These are phyloP conservation scores for Bos taurus DNA, from an alignment of 2,113 vertebrate species.

Conservation along the genomic window ARS-UCD2.0 NC_037351.1:24939001-24939500, in stretches of 20 bases:
- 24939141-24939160: background rate
- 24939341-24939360: accelerated
- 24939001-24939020: background rate
- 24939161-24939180: background rate
- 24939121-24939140: background rate
- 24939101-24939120: background rate
- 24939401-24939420: background rate
- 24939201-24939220: background rate
- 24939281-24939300: background rate
- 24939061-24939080: background rate
- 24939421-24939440: background rate
- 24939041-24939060: background rate
- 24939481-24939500: background rate
- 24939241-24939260: background rate
- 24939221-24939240: background rate
- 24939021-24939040: accelerated
- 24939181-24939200: background rate
- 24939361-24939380: accelerated
- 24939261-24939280: background rate
- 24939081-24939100: background rate
- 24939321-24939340: background rate
- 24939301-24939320: background rate
- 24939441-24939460: background rate
- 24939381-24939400: background rate
- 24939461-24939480: background rate